Evolutionary conservation across 1,140 invertebrate species (phyloP).

Genomic region (Drepana arcuata): DNA sequence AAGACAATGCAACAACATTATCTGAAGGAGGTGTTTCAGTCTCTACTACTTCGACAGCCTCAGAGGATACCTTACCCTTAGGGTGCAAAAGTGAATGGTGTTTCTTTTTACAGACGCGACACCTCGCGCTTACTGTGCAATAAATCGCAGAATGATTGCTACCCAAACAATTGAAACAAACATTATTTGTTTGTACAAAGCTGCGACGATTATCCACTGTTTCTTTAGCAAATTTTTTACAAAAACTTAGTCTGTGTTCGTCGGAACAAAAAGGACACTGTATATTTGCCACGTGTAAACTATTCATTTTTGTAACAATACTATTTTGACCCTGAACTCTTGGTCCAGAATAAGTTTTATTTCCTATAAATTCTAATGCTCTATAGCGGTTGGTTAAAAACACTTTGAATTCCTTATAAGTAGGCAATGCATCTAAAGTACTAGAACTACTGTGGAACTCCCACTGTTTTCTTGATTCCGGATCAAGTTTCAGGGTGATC

Average conservation of each 20-base stretch:
- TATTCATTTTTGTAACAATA: constrained; percentile 3
- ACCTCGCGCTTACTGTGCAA: constrained; percentile 4
- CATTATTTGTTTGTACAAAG: constrained; percentile 11
- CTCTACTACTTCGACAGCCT: too few species aligned
- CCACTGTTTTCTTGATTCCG: constrained; percentile 20
- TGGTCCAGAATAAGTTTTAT: too few species aligned
- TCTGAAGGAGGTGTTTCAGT: too few species aligned
- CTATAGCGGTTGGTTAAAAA: constrained; percentile 12
- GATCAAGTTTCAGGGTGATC: constrained; percentile 20
- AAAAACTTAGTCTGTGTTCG: constrained; percentile 16
- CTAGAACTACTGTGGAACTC: constrained; percentile 12
- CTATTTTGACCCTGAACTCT: not conserved
- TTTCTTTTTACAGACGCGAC: constrained; percentile 3
- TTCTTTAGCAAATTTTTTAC: constrained; percentile 17
- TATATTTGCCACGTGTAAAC: constrained; percentile 5
- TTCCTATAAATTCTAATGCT: constrained; percentile 23
- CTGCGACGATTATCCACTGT: constrained; percentile 2
- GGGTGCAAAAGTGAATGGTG: constrained; percentile 21
- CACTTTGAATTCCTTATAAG: constrained; percentile 11
- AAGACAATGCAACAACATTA: too few species aligned
- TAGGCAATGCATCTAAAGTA: constrained; percentile 13
- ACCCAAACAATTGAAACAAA: constrained; percentile 14
- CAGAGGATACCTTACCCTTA: too few species aligned
- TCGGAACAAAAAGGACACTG: constrained; percentile 13
- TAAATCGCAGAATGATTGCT: constrained; percentile 1